Evolutionary conservation across 2,797 vertebrate species (phyloP).

Genomic region (Meda fulgida): DNA sequence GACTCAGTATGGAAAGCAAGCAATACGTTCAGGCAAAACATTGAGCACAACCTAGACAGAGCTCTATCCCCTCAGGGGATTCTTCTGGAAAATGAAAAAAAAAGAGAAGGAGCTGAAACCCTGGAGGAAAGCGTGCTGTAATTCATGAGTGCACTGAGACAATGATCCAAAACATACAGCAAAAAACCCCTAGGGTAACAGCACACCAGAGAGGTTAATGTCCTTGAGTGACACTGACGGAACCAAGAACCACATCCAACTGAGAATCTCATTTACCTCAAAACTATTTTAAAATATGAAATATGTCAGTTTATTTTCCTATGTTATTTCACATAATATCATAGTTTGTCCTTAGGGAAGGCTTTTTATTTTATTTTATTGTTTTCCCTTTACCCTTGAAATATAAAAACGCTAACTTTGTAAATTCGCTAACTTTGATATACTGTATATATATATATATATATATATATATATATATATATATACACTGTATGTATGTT

Average conservation of each 20-base stretch:
- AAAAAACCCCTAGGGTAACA: constrained; percentile 10
- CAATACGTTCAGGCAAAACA: not conserved
- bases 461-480: too few relatives aligned
- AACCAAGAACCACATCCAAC: not conserved
- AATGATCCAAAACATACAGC: constrained; percentile 19
- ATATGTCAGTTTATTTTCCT: not conserved
- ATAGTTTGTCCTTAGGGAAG: not conserved
- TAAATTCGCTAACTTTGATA: too few relatives aligned
- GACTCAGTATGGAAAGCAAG: too few relatives aligned
- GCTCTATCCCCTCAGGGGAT: constrained; percentile 1
- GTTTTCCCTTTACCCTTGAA: not conserved
- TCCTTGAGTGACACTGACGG: not conserved
- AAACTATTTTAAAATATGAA: not conserved
- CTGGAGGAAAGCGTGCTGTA: not conserved
- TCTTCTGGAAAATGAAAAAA: not conserved
- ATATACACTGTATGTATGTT: not conserved
- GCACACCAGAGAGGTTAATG: constrained; percentile 6
- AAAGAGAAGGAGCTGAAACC: constrained; percentile 5
- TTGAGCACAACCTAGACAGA: not conserved
- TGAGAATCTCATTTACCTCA: not conserved
- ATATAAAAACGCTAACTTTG: not conserved
- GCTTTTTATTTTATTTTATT: not conserved
- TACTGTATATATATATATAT: too few relatives aligned
- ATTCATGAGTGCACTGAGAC: constrained; percentile 6
- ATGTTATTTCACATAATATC: not conserved